Conservation (phyloP, 2,113 vertebrate genomes). For the Tylochromis polylepis region DNA sequence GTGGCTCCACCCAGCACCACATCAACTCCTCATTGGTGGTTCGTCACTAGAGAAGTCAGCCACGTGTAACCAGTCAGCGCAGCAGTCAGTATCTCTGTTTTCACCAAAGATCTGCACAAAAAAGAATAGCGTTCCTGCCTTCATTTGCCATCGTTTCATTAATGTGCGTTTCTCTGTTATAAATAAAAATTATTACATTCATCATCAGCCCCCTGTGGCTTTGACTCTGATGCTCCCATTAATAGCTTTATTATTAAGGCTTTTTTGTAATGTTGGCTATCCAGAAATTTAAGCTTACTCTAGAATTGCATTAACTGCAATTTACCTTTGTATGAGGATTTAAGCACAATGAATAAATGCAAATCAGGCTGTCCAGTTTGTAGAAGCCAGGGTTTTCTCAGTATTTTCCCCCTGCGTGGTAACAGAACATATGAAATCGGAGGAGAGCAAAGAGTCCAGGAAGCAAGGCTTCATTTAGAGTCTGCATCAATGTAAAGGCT, state of each 20-base stretch:
- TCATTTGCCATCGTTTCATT: not conserved
- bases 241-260: slow-evolving; percentile 14
- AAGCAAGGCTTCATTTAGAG: not conserved
- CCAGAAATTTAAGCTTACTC: slow-evolving; percentile 1
- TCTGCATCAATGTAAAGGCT: not conserved
- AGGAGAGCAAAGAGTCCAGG: not conserved
- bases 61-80: not conserved
- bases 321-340: not conserved
- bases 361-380: not conserved
- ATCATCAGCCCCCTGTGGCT: slow-evolving; percentile 10
- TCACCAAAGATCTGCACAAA: not conserved
- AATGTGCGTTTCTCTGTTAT: slow-evolving; percentile 26
- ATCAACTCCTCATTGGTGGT: not conserved
- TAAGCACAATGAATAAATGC: not conserved
- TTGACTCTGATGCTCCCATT: slow-evolving; percentile 16
- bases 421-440: not conserved
- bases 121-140: not conserved
- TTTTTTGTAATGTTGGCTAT: not conserved
- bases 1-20: not conserved
- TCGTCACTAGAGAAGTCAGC: not conserved
- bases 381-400: not conserved
- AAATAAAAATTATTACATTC: slow-evolving; percentile 6
- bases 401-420: not conserved
- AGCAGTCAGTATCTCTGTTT: not conserved
- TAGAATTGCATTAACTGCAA: not conserved